Percentiles rank a stretch among this genome's conserved stretches.
phyloP scores from a whole-genome alignment of 1,140 invertebrate genomes.

The Gryon sp. region DNA sequence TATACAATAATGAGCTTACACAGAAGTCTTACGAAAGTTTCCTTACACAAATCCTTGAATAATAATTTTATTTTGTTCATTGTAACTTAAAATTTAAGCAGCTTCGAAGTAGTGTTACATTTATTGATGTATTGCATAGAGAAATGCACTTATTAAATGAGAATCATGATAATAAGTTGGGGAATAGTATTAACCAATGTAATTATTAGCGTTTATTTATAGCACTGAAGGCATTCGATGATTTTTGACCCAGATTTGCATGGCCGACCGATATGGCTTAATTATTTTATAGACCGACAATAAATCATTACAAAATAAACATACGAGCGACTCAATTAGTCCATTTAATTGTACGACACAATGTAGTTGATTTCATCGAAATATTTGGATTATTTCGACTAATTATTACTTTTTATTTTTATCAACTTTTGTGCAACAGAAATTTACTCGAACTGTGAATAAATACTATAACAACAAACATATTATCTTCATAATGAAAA shows the following conservation, averaged over 20 bases:
- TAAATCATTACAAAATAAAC: constrained; percentile 28
- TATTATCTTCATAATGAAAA: constrained; percentile 4
- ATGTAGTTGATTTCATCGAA: constrained; percentile 2
- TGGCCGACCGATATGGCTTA: neutral
- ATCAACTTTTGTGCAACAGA: too few species aligned
- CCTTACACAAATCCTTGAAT: constrained; percentile 46
- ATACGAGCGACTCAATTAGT: constrained; percentile 11
- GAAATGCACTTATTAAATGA: constrained; percentile 33
- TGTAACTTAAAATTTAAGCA: constrained; percentile 42
- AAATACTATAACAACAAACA: neutral
- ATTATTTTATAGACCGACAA: constrained; percentile 34
- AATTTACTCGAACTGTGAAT: neutral
- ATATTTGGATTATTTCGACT: constrained; percentile 2
- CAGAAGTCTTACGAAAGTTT: constrained; percentile 40
- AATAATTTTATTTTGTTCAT: constrained; percentile 48
- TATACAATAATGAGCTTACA: constrained; percentile 52
- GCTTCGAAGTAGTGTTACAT: constrained; percentile 24
- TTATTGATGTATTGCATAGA: constrained; percentile 19
- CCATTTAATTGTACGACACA: constrained; percentile 14
- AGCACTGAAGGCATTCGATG: neutral
- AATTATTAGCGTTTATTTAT: constrained; percentile 29
- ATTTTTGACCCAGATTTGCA: constrained; percentile 22
- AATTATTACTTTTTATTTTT: constrained; percentile 32
- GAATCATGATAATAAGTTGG: constrained; percentile 20
- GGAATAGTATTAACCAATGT: constrained; percentile 13